phyloP scores from a whole-genome alignment of 2,888 invertebrate genomes.

The Biston betularia region DNA sequence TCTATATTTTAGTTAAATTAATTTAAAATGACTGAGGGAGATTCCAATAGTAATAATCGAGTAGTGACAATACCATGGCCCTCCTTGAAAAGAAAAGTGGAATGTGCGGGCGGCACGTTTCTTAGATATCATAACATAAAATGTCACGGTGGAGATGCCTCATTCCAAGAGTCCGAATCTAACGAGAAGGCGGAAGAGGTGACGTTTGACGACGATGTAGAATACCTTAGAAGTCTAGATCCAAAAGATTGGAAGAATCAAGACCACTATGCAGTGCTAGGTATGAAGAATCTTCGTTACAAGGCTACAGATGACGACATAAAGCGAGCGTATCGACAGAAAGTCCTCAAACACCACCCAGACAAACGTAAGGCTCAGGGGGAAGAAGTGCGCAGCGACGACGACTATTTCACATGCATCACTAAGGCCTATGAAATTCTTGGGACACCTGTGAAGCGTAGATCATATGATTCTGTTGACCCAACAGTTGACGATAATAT shows the following conservation, averaged over 20 bases:
- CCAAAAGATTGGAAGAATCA: constrained; percentile 99
- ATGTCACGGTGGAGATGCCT: constrained; percentile 80
- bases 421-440: constrained; percentile 98
- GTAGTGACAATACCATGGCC: constrained; percentile 71
- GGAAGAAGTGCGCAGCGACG: constrained; percentile 94
- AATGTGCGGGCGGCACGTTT: constrained; percentile 83
- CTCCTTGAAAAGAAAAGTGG: constrained; percentile 73
- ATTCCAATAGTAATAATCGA: constrained; percentile 61
- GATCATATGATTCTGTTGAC: constrained; percentile 98
- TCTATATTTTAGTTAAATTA: constrained; percentile 64
- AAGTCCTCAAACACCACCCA: constrained; percentile 96
- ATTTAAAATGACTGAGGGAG: constrained; percentile 77
- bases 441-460: constrained; percentile 92
- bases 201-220: constrained; percentile 89
- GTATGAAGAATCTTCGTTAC: constrained; percentile 93
- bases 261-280: constrained; percentile 98
- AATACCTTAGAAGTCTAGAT: constrained; percentile 94
- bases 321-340: constrained; percentile 94
- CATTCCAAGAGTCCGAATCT: constrained; percentile 71
- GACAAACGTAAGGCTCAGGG: constrained; percentile 98
- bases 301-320: constrained; percentile 97
- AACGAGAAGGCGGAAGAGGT: constrained; percentile 79
- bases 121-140: constrained; percentile 81
- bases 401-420: constrained; percentile 99
- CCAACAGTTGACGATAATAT: constrained; percentile 96